Conservation (phyloP, 2,888 invertebrate species). For the Eristalinus aeneus region DNA sequence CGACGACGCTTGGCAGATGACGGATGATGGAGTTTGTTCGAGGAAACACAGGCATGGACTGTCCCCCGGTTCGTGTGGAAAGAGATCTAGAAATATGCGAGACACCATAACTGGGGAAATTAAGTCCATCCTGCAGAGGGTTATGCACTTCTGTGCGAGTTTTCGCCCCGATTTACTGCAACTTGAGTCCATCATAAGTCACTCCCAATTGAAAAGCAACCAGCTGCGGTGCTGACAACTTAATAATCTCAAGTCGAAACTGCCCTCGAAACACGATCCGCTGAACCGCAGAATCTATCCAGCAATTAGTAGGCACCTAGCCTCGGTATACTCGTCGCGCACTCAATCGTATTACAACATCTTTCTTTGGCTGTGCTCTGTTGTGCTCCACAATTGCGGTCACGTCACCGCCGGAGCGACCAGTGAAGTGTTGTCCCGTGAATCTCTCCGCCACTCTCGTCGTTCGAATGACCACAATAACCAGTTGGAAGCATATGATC, state of each 20-base stretch:
- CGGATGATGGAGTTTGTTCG: slow-evolving; percentile 5
- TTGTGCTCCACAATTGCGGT: slow-evolving; percentile 41
- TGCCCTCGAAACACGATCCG: slow-evolving; percentile 14
- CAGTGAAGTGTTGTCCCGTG: slow-evolving; percentile 17
- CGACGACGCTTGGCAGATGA: slow-evolving; percentile 29
- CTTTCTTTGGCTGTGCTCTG: background rate
- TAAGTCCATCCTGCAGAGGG: no score
- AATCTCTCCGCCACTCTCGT: slow-evolving; percentile 26
- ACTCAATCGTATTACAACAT: slow-evolving; percentile 10
- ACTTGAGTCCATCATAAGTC: background rate
- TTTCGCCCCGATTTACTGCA: no score
- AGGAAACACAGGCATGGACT: background rate
- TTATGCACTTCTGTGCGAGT: no score
- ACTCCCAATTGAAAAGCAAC: background rate
- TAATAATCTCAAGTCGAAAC: background rate
- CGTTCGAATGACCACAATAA: slow-evolving; percentile 32
- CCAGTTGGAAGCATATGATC: slow-evolving; percentile 53
- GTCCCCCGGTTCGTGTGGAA: no score
- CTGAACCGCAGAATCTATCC: slow-evolving; percentile 19
- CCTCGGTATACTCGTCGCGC: background rate
- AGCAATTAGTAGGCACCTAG: slow-evolving; percentile 5
- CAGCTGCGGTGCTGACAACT: background rate
- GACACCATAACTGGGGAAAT: no score
- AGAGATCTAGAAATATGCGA: no score
- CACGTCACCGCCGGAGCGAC: slow-evolving; percentile 30